These are phyloP conservation scores for Platyscapa corneri DNA, from an alignment of 1,140 invertebrate species.

Conservation along the genomic window DNA sequence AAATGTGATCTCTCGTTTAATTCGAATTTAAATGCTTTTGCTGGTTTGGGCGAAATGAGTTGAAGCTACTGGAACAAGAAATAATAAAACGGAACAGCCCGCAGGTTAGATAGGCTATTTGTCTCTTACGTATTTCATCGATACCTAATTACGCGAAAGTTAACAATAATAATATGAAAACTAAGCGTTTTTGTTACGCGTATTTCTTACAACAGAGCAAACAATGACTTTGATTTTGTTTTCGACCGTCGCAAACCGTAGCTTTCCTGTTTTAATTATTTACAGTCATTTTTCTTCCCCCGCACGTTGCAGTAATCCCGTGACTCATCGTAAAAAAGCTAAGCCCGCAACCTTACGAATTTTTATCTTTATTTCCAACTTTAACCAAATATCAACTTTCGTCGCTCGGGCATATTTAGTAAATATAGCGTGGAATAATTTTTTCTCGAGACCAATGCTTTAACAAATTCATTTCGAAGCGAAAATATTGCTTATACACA, in stretches of 20 bases:
- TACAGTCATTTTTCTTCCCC: background rate
- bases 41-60: too few relatives aligned
- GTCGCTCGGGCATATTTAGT: background rate
- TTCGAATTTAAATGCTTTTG: too few relatives aligned
- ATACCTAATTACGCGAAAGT: too few relatives aligned
- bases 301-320: background rate
- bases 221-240: too few relatives aligned
- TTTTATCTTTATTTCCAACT: background rate
- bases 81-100: too few relatives aligned
- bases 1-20: too few relatives aligned
- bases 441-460: background rate
- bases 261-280: background rate
- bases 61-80: too few relatives aligned
- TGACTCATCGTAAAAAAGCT: background rate
- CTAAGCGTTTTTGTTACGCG: too few relatives aligned
- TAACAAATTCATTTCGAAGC: slow-evolving; percentile 1
- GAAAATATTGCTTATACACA: slow-evolving; percentile 28
- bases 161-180: too few relatives aligned
- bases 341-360: background rate
- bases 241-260: background rate
- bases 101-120: too few relatives aligned
- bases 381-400: background rate
- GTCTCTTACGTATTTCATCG: too few relatives aligned
- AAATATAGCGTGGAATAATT: background rate
- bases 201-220: too few relatives aligned